Conservation (phyloP, 2,797 vertebrate genomes). For the Sternotherus odoratus region DNA sequence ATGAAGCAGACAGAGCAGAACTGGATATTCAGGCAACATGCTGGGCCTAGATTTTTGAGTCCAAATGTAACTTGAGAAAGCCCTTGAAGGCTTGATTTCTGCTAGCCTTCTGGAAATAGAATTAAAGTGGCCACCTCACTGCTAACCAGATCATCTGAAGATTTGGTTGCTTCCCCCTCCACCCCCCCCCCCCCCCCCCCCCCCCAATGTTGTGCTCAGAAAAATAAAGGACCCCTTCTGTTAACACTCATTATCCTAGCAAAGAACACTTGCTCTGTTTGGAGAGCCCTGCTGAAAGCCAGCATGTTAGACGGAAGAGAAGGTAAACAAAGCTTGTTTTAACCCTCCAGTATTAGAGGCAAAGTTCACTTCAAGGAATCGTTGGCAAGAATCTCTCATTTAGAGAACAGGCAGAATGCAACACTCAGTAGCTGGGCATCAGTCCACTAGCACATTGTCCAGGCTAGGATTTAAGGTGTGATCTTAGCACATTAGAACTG, state of each 20-base stretch:
- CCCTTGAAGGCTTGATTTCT: neutral
- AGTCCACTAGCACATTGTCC: accelerated
- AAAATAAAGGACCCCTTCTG: too few relatives aligned
- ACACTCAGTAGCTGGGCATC: accelerated
- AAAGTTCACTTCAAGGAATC: neutral
- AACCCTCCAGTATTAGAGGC: neutral
- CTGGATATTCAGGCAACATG: neutral
- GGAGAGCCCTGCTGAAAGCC: accelerated
- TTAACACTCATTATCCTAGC: too few relatives aligned
- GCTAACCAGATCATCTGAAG: neutral
- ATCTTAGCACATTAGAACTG: neutral
- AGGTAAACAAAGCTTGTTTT: neutral
- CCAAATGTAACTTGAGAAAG: neutral
- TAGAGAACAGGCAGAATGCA: accelerated
- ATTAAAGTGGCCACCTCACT: neutral
- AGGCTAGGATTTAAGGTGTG: neutral
- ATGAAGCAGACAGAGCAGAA: neutral
- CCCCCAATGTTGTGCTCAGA: too few relatives aligned
- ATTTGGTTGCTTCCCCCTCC: neutral
- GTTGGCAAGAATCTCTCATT: neutral
- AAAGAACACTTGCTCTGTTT: neutral
- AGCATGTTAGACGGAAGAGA: neutral
- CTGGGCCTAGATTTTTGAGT: too few relatives aligned
- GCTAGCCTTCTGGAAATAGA: neutral
- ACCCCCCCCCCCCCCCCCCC: too few relatives aligned